These are phyloP conservation scores for Meandrusa payeni DNA, from an alignment of 2,888 invertebrate species.

Conservation along the genomic window DNA sequence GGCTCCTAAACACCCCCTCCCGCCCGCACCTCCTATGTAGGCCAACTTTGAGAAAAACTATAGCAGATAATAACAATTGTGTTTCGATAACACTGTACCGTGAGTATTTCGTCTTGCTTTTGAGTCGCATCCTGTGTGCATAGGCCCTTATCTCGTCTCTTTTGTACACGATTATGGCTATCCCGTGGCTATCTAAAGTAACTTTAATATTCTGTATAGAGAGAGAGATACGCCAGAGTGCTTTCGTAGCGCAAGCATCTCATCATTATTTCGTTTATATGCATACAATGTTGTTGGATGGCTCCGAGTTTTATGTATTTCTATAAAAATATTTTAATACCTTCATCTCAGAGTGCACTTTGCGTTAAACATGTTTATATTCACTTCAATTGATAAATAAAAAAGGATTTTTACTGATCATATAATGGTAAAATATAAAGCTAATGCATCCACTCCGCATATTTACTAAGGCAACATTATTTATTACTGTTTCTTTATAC, in stretches of 20 bases:
- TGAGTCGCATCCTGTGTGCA: background rate
- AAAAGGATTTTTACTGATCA: slow-evolving; percentile 7
- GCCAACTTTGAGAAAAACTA: too few relatives aligned
- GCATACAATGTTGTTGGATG: slow-evolving; percentile 21
- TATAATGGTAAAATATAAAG: too few relatives aligned
- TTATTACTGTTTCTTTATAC: too few relatives aligned
- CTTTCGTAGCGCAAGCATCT: slow-evolving; percentile 33
- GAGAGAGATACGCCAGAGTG: slow-evolving; percentile 25
- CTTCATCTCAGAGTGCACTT: slow-evolving; percentile 38
- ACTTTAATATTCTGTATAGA: slow-evolving; percentile 5
- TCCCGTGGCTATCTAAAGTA: background rate
- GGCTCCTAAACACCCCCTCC: too few relatives aligned
- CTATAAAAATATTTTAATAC: slow-evolving; percentile 42
- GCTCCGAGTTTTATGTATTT: slow-evolving; percentile 16
- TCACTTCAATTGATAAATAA: slow-evolving; percentile 8
- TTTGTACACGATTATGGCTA: background rate
- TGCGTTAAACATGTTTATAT: slow-evolving; percentile 35
- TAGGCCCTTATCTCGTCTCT: background rate
- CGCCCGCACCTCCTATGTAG: too few relatives aligned
- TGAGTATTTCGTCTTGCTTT: too few relatives aligned
- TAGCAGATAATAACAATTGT: too few relatives aligned
- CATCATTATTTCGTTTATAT: slow-evolving; percentile 29
- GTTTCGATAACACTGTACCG: too few relatives aligned
- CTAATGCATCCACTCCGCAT: too few relatives aligned
- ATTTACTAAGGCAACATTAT: too few relatives aligned